Base-by-base conservation (phyloP, 1,140 invertebrate species). In the Drosophila melanica region DNA sequence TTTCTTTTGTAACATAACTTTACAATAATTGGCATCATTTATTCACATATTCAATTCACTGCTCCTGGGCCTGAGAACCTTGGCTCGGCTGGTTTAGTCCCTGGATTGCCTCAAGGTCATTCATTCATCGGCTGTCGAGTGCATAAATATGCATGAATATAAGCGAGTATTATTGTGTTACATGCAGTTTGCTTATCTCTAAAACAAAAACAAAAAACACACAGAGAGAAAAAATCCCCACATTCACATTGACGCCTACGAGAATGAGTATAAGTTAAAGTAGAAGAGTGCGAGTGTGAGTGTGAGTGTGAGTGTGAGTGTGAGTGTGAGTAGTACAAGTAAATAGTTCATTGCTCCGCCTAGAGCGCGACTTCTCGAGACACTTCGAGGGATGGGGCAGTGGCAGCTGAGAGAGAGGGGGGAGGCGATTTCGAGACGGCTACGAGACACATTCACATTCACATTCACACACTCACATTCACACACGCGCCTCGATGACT, bases 301-400 rank as follows among this genome's bases (percentile, higher is more conserved):
- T 69, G 60, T 39, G 54, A 30, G 69, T 69, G 37, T 55, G 69
- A 60, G 54, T 35, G 23, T n/a, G 20, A 27, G 59, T 74, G 45
- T 60, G 66, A 53, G 55, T 63, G 64, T 62, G 42, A 44, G 69
- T 63, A 71, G 62, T 68, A 51, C 65, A 60, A 58, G 71, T 76
- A 86, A 87, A 86, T 87, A 86, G 81, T 86, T 86, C 81, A 86
- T 79, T 86, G 81, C 82, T 79, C 81, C 68, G 82, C 65, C 73
- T 87, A 63, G 75, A 75, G 75, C 71, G 62, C 51, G 58, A 70
- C 73, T 87, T 68, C 55, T 27, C 14, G 7, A 35, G 9, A 33
- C 30, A 8, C 30, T 33, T 33, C 27, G 5, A 58, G 62, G 27
- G 45, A 16, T 33, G 37, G 51, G 63, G 30, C 35, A 39, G 41